A percentile compares a stretch with the other conserved stretches of the same genome.
Evolutionary conservation across 2,113 vertebrate species (phyloP).

Genomic region (Galbula dea): DNA sequence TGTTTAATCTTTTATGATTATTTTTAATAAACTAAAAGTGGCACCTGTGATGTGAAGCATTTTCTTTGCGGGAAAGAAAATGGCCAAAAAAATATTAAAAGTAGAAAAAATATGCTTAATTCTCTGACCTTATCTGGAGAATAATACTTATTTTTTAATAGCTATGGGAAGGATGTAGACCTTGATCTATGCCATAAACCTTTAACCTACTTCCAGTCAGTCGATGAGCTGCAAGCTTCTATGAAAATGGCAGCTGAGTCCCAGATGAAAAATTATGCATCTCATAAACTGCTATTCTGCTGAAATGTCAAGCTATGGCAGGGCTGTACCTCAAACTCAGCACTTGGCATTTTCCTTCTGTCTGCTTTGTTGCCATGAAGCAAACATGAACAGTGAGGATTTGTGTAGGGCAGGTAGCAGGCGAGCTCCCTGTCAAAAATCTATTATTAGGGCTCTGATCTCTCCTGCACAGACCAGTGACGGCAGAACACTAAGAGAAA

Average conservation of each 20-base stretch:
- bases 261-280: slow-evolving; percentile 83
- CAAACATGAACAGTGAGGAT: slow-evolving; percentile 80
- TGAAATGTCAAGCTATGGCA: slow-evolving; percentile 81
- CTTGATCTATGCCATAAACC: slow-evolving; percentile 71
- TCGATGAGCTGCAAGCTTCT: slow-evolving; percentile 70
- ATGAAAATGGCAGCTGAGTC: slow-evolving; percentile 77
- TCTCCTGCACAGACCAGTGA: slow-evolving; percentile 70
- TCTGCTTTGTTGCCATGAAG: slow-evolving; percentile 81
- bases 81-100: background rate
- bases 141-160: slow-evolving; percentile 61
- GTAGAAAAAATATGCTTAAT: background rate
- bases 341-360: slow-evolving; percentile 83
- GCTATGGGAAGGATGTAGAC: slow-evolving; percentile 49
- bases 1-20: slow-evolving; percentile 19
- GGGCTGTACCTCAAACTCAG: slow-evolving; percentile 77
- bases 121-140: slow-evolving; percentile 2
- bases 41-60: background rate
- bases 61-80: background rate
- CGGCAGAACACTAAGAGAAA: slow-evolving; percentile 55
- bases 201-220: slow-evolving; percentile 72
- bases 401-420: slow-evolving; percentile 81
- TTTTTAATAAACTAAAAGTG: slow-evolving; percentile 3
- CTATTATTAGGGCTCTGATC: slow-evolving; percentile 84
- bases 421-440: slow-evolving; percentile 80
- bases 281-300: slow-evolving; percentile 80